A percentile compares a stretch with the other conserved stretches of the same genome.
Evolutionary conservation across 1,140 invertebrate species (phyloP).

Genomic region (Rhopalosiphum padi): DNA sequence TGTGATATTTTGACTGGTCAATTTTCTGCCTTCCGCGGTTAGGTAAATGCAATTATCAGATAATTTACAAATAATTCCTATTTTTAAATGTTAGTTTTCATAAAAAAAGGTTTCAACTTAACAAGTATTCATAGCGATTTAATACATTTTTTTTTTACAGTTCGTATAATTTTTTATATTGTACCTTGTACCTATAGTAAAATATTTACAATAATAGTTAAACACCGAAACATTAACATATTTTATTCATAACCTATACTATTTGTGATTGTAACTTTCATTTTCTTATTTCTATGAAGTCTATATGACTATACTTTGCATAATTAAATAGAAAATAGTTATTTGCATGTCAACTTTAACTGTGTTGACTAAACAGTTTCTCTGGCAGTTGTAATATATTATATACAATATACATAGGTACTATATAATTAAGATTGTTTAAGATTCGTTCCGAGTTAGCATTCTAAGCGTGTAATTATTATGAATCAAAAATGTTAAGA

Average conservation of each 20-base stretch:
- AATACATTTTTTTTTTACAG: background rate
- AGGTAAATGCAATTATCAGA: background rate
- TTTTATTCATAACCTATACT: background rate
- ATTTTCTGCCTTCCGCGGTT: too few relatives aligned
- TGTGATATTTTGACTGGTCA: too few relatives aligned
- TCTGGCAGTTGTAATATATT: background rate
- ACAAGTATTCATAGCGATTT: background rate
- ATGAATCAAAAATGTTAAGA: background rate
- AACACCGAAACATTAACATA: background rate
- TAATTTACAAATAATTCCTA: background rate
- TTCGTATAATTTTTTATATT: background rate
- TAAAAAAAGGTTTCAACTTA: background rate
- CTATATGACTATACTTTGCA: background rate
- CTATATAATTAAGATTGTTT: background rate
- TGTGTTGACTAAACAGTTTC: background rate
- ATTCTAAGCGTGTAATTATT: background rate
- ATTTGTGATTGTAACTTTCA: background rate
- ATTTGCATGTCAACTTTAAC: background rate
- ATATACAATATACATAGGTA: background rate
- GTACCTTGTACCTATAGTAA: background rate
- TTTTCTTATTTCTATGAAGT: background rate
- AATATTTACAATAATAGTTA: background rate
- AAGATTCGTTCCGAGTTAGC: background rate
- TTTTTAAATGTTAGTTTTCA: background rate
- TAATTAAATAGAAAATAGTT: slow-evolving; percentile 10